Base-by-base conservation (phyloP, 2,113 vertebrate species). In the Glaucidium brasilianum region DNA sequence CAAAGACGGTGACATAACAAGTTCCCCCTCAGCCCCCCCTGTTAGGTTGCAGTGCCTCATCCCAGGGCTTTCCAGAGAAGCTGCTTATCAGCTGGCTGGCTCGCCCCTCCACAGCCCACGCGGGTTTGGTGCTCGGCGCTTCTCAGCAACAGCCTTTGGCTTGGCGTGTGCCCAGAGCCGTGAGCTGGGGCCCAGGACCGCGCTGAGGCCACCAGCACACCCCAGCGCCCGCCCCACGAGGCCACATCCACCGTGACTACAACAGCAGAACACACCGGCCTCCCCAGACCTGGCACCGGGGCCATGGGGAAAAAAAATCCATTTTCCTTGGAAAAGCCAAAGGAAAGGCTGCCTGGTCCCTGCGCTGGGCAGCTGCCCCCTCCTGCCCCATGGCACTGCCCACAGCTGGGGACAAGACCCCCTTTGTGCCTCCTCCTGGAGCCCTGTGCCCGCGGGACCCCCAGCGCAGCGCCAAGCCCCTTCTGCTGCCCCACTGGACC, bases 181-280 rank as follows among this genome's bases (percentile, higher is more conserved):
- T 0, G 29, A 91, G 43, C 72, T 88, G n/a, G 55, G 43, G 45
- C 39, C 50, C 9, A 1, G 52, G 26, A 23, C 56, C 3, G 3
- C 2, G 0, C 37, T 0, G 6, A 32, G 2, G 15, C 7, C 21
- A 2, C 27, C 4, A 3, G 22, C 68, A 12, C 63, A 10, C 60
- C 56, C 60, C 23, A 58, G 12, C 29, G 55, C 34, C 34, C 15
- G 26, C 41, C 52, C 18, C 4, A 0, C 0, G 6, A 9, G 35
- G 10, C 37, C 0, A 0, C 1, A 0, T 22, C 87, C 6, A 4
- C 25, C 1, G 3, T 3, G 66, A 11, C 55, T 49, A 55, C 0
- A 1, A 5, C 60, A 34, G 16, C 5, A 0, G 64, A 53, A 60
- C 76, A 11, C 6, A 0, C 34, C 0, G 0, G 11, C 4, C 12